phyloP scores from a whole-genome alignment of 2,888 invertebrate species.

The Parnassius apollo region DNA sequence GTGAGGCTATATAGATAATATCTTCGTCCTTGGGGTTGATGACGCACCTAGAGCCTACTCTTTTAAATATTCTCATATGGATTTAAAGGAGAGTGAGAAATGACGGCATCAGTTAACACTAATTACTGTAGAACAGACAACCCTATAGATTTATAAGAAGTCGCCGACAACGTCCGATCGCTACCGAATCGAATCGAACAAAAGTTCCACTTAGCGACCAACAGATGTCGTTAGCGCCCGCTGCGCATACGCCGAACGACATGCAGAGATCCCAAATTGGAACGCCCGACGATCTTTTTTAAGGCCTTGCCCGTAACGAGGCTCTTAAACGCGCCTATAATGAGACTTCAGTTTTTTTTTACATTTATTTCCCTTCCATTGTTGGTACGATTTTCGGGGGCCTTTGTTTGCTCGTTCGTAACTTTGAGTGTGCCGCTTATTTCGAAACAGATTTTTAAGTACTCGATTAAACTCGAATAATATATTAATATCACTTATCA shows the following conservation, averaged over 20 bases:
- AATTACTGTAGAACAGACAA: background rate
- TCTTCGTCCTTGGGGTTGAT: no score
- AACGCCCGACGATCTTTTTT: constrained; percentile 39
- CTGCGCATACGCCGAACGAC: constrained; percentile 55
- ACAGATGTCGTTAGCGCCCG: constrained; percentile 78
- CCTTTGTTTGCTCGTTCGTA: constrained; percentile 22
- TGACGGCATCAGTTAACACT: no score
- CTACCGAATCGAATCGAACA: constrained; percentile 70
- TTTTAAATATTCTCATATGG: no score
- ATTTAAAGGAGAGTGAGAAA: no score
- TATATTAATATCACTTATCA: constrained; percentile 20
- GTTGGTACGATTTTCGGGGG: constrained; percentile 25
- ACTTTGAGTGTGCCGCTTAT: constrained; percentile 25
- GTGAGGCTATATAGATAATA: no score
- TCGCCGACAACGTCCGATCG: constrained; percentile 56
- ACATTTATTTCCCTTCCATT: constrained; percentile 25
- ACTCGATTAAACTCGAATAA: constrained; percentile 13
- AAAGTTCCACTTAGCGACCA: constrained; percentile 72
- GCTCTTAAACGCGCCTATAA: constrained; percentile 26
- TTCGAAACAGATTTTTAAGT: constrained; percentile 15
- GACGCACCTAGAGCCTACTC: no score
- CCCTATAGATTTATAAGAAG: constrained; percentile 37
- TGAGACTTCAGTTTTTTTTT: constrained; percentile 24
- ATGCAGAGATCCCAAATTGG: constrained; percentile 61
- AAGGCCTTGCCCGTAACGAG: constrained; percentile 27